Percentiles rank a stretch among this genome's conserved stretches.
Evolutionary conservation across 1,140 invertebrate species (phyloP).

Genomic region (Drosophila pectinifera): DNA sequence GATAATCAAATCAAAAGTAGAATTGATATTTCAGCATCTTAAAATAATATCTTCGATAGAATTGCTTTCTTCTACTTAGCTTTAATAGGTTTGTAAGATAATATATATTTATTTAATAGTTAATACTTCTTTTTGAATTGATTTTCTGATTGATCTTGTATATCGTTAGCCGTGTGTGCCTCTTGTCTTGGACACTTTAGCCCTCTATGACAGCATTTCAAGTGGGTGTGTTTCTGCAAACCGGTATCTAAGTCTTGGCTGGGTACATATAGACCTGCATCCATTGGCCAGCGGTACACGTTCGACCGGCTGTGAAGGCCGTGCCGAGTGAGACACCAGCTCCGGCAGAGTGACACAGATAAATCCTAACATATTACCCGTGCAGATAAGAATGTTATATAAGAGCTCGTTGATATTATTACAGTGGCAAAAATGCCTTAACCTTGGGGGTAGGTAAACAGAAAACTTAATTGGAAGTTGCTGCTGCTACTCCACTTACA

Average conservation of each 20-base stretch:
- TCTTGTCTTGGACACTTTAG: conserved; percentile 18
- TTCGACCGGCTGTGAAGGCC: conserved; percentile 42
- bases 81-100: no score
- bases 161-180: neutral
- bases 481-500: neutral
- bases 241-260: conserved; percentile 30
- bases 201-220: conserved; percentile 37
- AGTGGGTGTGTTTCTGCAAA: conserved; percentile 55
- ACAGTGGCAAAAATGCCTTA: conserved; percentile 13
- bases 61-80: neutral
- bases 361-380: conserved; percentile 4
- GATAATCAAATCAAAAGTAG: no score
- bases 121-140: no score
- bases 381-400: conserved; percentile 26
- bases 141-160: no score
- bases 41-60: neutral
- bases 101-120: no score
- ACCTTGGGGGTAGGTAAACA: conserved; percentile 9
- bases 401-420: conserved; percentile 1
- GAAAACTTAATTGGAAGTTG: neutral
- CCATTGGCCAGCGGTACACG: conserved; percentile 36
- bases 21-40: neutral
- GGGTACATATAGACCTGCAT: conserved; percentile 17
- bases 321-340: neutral
- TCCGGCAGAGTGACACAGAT: conserved; percentile 29